These are phyloP conservation scores for Agapornis canus DNA, from an alignment of 2,797 vertebrate species.

Conservation along the genomic window DNA sequence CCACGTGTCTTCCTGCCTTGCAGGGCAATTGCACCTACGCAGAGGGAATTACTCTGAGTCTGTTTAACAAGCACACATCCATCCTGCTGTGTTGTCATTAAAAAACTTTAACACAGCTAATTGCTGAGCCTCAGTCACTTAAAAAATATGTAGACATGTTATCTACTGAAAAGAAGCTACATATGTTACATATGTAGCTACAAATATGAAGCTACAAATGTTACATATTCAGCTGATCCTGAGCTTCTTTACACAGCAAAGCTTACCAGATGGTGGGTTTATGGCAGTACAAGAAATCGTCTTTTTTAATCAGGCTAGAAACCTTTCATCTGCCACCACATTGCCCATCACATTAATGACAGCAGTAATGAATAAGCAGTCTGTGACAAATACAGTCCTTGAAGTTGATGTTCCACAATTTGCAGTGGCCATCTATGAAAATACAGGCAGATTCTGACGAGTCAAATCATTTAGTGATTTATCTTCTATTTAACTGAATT, in stretches of 20 bases:
- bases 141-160: not conserved
- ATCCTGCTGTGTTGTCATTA: not conserved
- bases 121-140: not conserved
- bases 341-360: not conserved
- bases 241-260: not conserved
- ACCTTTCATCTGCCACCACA: not conserved
- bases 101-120: not conserved
- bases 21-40: rapidly evolving
- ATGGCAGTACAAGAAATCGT: not conserved
- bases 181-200: not conserved
- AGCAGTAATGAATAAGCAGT: not conserved
- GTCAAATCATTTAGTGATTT: not conserved
- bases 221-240: not conserved
- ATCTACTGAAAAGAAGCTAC: not conserved
- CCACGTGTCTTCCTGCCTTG: not conserved
- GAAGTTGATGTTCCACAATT: not conserved
- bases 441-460: not conserved
- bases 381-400: not conserved
- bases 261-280: not conserved
- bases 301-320: not conserved
- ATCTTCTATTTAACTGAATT: not conserved
- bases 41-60: not conserved
- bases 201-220: not conserved
- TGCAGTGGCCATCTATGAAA: not conserved
- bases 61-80: not conserved